Conservation (phyloP, 2,888 invertebrate species). For the Philereme vetulata region DNA sequence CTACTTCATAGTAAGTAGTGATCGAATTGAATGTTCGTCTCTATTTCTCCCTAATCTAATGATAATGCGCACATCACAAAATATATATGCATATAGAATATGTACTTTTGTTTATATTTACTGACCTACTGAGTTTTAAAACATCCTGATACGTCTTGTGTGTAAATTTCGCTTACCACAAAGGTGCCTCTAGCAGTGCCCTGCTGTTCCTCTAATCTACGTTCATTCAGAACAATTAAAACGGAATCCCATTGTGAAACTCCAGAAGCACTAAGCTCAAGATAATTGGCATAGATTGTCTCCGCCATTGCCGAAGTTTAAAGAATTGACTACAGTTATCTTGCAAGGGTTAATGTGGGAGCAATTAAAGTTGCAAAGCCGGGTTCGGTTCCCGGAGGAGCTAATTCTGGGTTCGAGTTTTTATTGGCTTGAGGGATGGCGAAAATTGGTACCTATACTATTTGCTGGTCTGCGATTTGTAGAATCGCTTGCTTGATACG, state of each 20-base stretch:
- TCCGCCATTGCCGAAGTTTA: conserved; percentile 69
- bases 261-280: conserved; percentile 63
- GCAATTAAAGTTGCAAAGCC: conserved; percentile 77
- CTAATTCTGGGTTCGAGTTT: conserved; percentile 34
- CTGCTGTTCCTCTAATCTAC: conserved; percentile 1
- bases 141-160: no score
- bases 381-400: conserved; percentile 33
- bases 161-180: background rate
- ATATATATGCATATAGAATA: no score
- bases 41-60: background rate
- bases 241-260: conserved; percentile 52
- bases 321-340: conserved; percentile 76
- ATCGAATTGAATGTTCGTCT: no score
- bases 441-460: background rate
- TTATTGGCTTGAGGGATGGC: conserved; percentile 28
- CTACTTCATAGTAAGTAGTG: no score
- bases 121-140: no score
- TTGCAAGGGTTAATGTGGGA: conserved; percentile 75
- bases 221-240: conserved; percentile 53
- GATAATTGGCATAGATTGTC: conserved; percentile 77
- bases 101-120: no score
- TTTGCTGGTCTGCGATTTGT: no score
- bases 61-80: background rate
- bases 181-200: background rate
- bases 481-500: no score